phyloP scores from a whole-genome alignment of 2,888 invertebrate genomes.

The Synanthedon myopaeformis region DNA sequence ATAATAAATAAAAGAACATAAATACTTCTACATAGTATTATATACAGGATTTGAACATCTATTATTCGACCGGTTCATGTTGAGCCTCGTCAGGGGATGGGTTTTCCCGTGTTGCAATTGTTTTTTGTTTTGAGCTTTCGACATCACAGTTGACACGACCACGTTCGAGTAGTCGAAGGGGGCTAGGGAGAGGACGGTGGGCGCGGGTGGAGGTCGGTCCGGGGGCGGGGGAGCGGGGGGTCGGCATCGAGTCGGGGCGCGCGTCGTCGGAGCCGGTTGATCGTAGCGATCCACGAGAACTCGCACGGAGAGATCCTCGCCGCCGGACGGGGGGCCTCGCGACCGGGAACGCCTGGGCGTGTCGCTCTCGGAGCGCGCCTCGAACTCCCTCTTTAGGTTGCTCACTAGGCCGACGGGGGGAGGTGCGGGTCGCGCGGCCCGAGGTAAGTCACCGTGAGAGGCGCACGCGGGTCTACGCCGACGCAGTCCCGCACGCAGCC shows the following conservation, averaged over 20 bases:
- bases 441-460: slow-evolving; percentile 54
- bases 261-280: slow-evolving; percentile 28
- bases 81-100: slow-evolving; percentile 90
- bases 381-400: slow-evolving; percentile 89
- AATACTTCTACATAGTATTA: slow-evolving; percentile 85
- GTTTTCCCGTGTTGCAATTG: slow-evolving; percentile 92
- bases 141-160: slow-evolving; percentile 76
- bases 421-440: slow-evolving; percentile 21
- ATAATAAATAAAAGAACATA: slow-evolving; percentile 64
- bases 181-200: slow-evolving; percentile 44
- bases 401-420: slow-evolving; percentile 79
- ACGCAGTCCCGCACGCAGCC: slow-evolving; percentile 52
- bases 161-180: slow-evolving; percentile 66
- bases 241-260: slow-evolving; percentile 22
- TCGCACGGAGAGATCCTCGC: slow-evolving; percentile 78
- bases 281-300: slow-evolving; percentile 84
- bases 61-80: slow-evolving; percentile 78
- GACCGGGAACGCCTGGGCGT: slow-evolving; percentile 19
- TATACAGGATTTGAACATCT: slow-evolving; percentile 85
- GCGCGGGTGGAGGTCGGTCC: slow-evolving; percentile 46
- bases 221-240: slow-evolving; percentile 29
- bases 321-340: slow-evolving; percentile 16
- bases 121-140: slow-evolving; percentile 80
- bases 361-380: slow-evolving; percentile 69
- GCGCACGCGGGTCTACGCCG: slow-evolving; percentile 49